Evolutionary conservation across 2,797 vertebrate genomes (phyloP), one percentile per base, ranked within the genome.

Genomic region (Centropyge bicolor): DNA sequence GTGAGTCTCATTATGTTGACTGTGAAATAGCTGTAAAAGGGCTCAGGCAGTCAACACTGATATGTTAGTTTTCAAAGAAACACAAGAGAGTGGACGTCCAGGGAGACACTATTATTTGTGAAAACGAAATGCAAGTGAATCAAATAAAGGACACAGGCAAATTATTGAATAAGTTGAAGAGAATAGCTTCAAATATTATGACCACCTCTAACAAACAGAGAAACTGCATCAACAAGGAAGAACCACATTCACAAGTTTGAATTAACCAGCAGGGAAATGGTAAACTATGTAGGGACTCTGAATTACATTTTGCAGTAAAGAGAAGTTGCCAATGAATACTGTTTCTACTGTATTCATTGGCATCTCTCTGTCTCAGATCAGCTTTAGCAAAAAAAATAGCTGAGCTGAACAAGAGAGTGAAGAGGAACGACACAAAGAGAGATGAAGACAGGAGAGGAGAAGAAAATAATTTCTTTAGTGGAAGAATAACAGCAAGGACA

Each of bases 21-120:
- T 54, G 16, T 55, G 2, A 4, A 71, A 27, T 24, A 27, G 69
- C 31, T 20, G 35, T 27, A 27, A 52, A 41, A 16, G 35, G n/a
- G 3, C 16, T 27, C 43, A 16, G 10, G 3, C 5, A 36, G 19
- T 60, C 27, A 24, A 24, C 36, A 40, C 11, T 11, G 48, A 6
- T 10, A 5, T 38, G 62, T 5, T 27, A 66, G 6, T 46, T 52
- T 66, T 72, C 56, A 66, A 43, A 72, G 14, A 27, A 43, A 66
- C 8, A 11, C 8, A 22, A 66, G 55, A 72, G 20, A 36, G 20
- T 8, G 0, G 48, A 48, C 59, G 60, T 45, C n/a, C n/a, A 60
- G 52, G 40, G 36, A 46, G 8, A 35, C 13, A 4, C 38, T 9
- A 3, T 65, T 65, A n/a, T 45, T 38, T 45, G 27, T 59, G 27